Base-by-base conservation (phyloP, 2,797 vertebrate genomes). In the Pseudopleuronectes americanus region DNA sequence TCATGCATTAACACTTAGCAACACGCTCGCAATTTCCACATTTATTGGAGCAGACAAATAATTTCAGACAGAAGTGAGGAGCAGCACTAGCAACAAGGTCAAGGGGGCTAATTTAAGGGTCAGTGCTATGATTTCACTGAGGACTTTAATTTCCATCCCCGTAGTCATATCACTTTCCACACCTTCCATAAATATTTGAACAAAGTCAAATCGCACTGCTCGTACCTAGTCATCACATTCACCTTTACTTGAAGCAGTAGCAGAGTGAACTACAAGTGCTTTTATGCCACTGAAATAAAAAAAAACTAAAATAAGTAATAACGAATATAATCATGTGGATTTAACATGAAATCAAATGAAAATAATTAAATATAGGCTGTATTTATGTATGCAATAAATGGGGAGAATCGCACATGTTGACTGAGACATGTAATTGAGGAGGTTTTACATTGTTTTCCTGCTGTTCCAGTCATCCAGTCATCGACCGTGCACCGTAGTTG, bases 391-490 rank as follows among this genome's bases (percentile, higher is more conserved):
- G 45, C 19, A 47, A n/a, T n/a, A 17, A 47, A n/a, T 43, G 12
- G 2, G 6, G 43, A 45, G 43, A 17, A 17, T 45, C 14, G 8
- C 2, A 8, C 45, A 13, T 49, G 57, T 62, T 54, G 55, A 48
- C 48, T 21, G 22, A 61, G 45, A 53, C 16, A 21, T 10, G 58
- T 77, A 55, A 63, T 33, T 21, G 33, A 45, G 36, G 14, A 55
- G 71, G 75, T 31, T 67, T 84, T 59, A 21, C 36, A 65, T 79
- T 69, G 69, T 85, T 84, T 69, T 63, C 68, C 36, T 64, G 61
- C 45, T 57, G 28, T 57, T 70, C 47, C 51, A 79, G 54, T 55
- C 73, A 45, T 77, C 55, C 56, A 54, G 4, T 81, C 58, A 87
- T 77, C 81, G 70, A 76, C 54, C 73, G 58, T 82, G 69, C 64